These are phyloP conservation scores for Pholis gunnellus DNA, from an alignment of 2,113 vertebrate genomes.

Conservation along the genomic window DNA sequence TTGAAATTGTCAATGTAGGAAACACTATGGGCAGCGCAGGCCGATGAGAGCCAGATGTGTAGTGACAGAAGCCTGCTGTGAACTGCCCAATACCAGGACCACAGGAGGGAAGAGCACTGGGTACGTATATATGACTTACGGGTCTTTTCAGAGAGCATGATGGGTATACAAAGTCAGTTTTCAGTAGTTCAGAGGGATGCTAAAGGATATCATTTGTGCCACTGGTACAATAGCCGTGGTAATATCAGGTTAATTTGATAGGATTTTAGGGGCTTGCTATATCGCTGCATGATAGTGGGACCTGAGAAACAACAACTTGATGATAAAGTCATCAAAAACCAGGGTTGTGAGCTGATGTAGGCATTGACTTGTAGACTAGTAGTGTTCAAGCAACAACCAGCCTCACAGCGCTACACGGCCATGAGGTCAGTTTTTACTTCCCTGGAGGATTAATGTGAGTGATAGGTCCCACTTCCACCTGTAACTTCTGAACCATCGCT, in stretches of 20 bases:
- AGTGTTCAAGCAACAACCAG: not conserved
- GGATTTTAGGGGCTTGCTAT: not conserved
- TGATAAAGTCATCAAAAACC: too few relatives aligned
- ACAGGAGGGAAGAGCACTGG: not conserved
- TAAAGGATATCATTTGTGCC: not conserved
- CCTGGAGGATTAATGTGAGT: not conserved
- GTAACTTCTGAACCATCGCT: conserved; percentile 24
- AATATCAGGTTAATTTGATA: not conserved
- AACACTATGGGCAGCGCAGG: not conserved
- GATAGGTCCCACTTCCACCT: conserved; percentile 18
- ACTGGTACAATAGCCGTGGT: not conserved
- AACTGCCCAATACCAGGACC: not conserved
- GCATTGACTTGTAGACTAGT: not conserved
- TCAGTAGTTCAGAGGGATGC: not conserved
- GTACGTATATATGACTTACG: not conserved
- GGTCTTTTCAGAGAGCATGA: not conserved
- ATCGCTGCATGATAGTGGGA: not conserved
- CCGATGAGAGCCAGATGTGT: conserved; percentile 2
- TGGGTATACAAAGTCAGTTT: not conserved
- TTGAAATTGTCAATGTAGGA: not conserved
- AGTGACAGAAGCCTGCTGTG: not conserved
- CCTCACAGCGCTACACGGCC: not conserved
- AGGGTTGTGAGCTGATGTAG: not conserved
- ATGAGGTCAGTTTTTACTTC: not conserved
- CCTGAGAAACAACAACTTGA: not conserved